Evolutionary conservation across 1,140 invertebrate species (phyloP).

Genomic region (Aculops lycopersici): DNA sequence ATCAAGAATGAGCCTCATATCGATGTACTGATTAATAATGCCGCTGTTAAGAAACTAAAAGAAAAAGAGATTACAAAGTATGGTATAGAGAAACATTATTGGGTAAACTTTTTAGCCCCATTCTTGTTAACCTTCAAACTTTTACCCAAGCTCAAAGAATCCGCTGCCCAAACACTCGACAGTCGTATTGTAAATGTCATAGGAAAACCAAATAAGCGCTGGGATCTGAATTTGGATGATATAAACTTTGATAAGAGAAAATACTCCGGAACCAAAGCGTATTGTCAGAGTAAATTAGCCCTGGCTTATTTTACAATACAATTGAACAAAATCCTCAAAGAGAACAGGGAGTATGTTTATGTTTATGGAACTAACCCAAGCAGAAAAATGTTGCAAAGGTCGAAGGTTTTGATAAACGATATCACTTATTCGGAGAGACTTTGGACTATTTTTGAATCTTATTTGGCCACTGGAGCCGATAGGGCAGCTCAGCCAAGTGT

Average conservation of each 20-base stretch:
- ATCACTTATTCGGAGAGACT: no score
- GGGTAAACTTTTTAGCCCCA: not conserved
- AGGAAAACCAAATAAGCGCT: not conserved
- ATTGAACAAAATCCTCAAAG: not conserved
- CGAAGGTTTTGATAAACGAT: no score
- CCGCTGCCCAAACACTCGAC: no score
- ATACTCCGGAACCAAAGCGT: not conserved
- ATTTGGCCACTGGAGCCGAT: no score
- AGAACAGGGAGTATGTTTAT: not conserved
- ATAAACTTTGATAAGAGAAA: not conserved
- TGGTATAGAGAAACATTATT: not conserved
- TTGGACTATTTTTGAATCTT: no score
- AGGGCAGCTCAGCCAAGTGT: no score
- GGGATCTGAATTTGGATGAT: not conserved
- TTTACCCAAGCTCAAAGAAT: not conserved
- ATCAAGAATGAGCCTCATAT: not conserved
- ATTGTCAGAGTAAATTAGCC: not conserved
- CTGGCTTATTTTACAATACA: not conserved
- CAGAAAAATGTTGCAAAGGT: no score
- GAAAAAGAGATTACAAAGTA: not conserved
- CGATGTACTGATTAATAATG: not conserved
- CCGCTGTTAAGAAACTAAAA: not conserved
- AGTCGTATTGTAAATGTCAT: not conserved
- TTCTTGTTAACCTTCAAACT: not conserved
- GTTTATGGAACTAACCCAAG: not conserved